Evolutionary conservation across 2,888 invertebrate species (phyloP).

Genomic region (Slavum lentiscoides): DNA sequence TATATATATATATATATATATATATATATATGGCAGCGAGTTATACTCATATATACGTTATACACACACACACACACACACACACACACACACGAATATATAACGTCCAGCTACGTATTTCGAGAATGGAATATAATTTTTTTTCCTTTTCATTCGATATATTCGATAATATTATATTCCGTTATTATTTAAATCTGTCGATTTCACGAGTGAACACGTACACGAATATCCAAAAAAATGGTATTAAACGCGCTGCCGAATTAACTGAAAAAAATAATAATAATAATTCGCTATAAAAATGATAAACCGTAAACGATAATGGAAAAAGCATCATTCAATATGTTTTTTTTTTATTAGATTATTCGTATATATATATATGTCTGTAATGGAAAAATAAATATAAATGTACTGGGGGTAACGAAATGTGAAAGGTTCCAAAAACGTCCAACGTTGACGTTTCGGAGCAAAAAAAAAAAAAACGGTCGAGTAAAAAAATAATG

Average conservation of each 20-base stretch:
- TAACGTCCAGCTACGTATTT: background rate
- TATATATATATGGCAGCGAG: no score
- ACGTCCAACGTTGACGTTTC: conserved; percentile 9
- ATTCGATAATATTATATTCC: background rate
- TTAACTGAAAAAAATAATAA: conserved; percentile 5
- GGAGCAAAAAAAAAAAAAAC: background rate
- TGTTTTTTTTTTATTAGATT: no score
- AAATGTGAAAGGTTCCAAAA: conserved; percentile 27
- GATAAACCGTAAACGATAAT: background rate
- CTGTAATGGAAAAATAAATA: conserved; percentile 21
- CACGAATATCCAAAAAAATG: background rate
- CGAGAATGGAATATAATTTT: background rate
- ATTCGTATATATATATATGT: background rate
- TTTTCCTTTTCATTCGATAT: background rate
- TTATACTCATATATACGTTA: no score
- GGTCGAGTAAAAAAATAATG: conserved; percentile 21
- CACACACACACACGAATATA: no score
- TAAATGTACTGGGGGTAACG: background rate
- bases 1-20: background rate
- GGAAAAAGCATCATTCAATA: background rate
- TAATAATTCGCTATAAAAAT: background rate
- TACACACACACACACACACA: no score
- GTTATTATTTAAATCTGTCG: background rate
- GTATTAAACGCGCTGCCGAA: background rate
- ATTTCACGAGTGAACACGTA: background rate